Percentiles rank a stretch among this genome's conserved stretches.
These are phyloP conservation scores for Bombycilla garrulus DNA, from an alignment of 2,113 vertebrate genomes.

Conservation along the genomic window DNA sequence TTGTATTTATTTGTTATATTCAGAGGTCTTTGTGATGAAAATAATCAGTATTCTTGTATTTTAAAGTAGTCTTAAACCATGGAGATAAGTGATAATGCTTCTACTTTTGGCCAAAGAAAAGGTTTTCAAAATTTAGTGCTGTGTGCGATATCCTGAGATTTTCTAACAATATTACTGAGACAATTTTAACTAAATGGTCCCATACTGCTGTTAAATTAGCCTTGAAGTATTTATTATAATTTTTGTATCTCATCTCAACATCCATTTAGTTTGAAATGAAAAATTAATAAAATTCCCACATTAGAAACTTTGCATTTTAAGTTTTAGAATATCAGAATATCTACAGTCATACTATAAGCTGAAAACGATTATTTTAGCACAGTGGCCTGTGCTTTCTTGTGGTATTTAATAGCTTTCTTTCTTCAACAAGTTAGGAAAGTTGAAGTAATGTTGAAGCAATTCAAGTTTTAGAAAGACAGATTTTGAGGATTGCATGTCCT, in stretches of 20 bases:
- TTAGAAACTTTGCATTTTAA: neutral
- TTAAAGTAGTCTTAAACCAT: neutral
- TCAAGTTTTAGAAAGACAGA: neutral
- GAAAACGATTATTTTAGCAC: neutral
- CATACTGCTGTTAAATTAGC: neutral
- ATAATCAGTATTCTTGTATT: neutral
- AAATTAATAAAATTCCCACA: neutral
- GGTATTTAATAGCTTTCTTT: neutral
- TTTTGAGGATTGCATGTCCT: conserved; percentile 13
- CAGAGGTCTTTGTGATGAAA: neutral
- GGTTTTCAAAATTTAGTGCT: neutral
- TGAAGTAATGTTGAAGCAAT: neutral
- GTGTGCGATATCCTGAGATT: neutral
- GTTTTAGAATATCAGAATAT: neutral
- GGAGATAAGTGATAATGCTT: neutral
- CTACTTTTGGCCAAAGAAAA: neutral
- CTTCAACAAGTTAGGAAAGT: neutral
- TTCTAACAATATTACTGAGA: neutral
- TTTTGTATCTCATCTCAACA: neutral
- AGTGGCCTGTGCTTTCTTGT: neutral
- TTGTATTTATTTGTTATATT: neutral
- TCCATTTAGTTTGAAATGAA: neutral
- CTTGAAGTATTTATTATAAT: neutral
- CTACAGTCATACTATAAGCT: neutral
- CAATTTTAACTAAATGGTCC: neutral